phyloP scores from a whole-genome alignment of 37 sponge, comb jelly and placozoan species.

The Ephydatia muelleri region DNA sequence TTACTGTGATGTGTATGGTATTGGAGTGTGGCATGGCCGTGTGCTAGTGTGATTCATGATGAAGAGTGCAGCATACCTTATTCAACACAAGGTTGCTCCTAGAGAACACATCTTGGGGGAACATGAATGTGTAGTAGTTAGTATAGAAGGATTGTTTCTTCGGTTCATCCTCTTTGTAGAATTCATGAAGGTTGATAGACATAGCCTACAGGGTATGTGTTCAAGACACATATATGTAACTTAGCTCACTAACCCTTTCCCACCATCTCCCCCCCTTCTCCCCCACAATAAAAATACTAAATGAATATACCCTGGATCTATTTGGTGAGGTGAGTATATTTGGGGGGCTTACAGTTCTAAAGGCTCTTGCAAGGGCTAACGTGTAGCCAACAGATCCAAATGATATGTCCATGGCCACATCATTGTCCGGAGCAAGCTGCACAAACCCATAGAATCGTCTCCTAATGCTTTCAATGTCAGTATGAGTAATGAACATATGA shows the following conservation, averaged over 20 bases:
- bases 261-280: no score
- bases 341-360: not conserved
- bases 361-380: constrained; percentile 24
- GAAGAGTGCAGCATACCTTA: constrained; percentile 10
- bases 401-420: constrained; percentile 31
- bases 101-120: not conserved
- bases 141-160: constrained; percentile 1
- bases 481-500: no score
- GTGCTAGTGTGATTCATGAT: no score
- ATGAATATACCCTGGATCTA: no score
- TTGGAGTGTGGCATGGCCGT: no score
- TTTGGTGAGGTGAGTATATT: not conserved
- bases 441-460: constrained; percentile 25
- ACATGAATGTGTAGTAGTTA: constrained; percentile 13
- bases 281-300: no score
- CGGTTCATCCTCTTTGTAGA: not conserved
- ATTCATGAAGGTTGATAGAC: not conserved
- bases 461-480: constrained; percentile 1
- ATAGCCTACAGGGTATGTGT: not conserved
- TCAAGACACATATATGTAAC: not conserved
- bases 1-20: no score
- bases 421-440: not conserved
- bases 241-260: not conserved
- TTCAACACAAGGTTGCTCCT: not conserved
- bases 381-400: constrained; percentile 38